Evolutionary conservation across 2,888 invertebrate genomes (phyloP).

Genomic region (Mesorhabditis belari): DNA sequence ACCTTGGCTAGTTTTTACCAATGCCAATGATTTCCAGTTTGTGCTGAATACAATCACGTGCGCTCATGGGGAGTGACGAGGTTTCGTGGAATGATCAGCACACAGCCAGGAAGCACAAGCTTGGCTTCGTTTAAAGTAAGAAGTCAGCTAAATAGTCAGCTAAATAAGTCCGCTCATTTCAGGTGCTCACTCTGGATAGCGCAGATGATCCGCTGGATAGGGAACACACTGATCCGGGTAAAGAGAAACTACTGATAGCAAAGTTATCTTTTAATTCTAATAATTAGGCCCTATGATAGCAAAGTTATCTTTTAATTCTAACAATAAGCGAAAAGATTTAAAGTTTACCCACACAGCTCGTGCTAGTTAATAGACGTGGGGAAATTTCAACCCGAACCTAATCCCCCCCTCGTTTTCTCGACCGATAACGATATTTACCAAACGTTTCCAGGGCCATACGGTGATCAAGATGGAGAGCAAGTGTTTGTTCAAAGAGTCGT

Average conservation of each 20-base stretch:
- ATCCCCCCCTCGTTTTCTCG: no score
- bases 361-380: no score
- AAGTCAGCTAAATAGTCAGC: not conserved
- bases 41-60: constrained; percentile 95
- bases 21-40: constrained; percentile 59
- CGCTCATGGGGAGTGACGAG: constrained; percentile 92
- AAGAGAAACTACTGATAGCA: not conserved
- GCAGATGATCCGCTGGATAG: constrained; percentile 54
- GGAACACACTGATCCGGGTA: constrained; percentile 26
- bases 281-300: not conserved
- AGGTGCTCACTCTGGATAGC: constrained; percentile 70
- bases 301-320: not conserved
- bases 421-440: not conserved
- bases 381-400: no score
- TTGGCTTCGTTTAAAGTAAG: constrained; percentile 84
- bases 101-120: constrained; percentile 94
- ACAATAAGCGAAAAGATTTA: not conserved
- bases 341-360: not conserved
- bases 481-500: constrained; percentile 96
- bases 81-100: constrained; percentile 95
- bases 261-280: not conserved
- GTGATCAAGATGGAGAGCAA: constrained; percentile 95
- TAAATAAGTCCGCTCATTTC: not conserved
- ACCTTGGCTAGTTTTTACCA: not conserved
- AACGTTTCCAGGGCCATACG: constrained; percentile 77